Evolutionary conservation across 2,888 invertebrate genomes (phyloP), one percentile per base, ranked within the genome.

Genomic region (Lasiommata megera): DNA sequence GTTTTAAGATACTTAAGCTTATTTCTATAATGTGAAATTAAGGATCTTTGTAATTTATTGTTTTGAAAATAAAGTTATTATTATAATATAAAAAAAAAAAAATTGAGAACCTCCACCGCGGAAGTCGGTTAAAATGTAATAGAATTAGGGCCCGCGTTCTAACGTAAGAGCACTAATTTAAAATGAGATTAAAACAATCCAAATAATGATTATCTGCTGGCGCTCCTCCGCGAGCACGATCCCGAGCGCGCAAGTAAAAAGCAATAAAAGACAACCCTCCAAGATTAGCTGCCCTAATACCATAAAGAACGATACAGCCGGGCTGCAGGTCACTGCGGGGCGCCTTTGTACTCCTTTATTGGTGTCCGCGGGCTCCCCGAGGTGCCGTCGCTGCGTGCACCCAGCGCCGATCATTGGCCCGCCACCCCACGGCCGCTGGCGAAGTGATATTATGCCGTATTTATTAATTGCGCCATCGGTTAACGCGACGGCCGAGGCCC

Each of bases 341-440:
- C 46, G 76, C 65, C 79, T 72, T 80, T 86, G 84, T 85, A 79
- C 78, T 69, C 70, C 82, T 82, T 87, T 86, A 87, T 88, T 88
- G 85, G 80, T 71, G 73, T 76, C 78, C 76, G 72, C 76, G 68
- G 77, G 64, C 74, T 71, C 81, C 78, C 79, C 67, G 76, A 75
- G 77, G 79, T 71, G 76, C 23, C 16, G n/a, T 9, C 3, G 34
- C 34, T 3, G 53, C 63, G 58, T 64, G 77, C 71, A 73, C 65
- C 67, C 68, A 72, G 71, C 67, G 72, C 64, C 66, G 71, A 71
- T 73, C 67, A 72, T 69, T 67, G 71, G 68, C 58, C 63, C 69
- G 68, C 71, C 69, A 70, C 76, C 75, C 79, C 62, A 67, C 34
- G 47, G 44, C 17, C 28, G 11, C 11, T 34, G 11, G 5, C 23